Evolutionary conservation across 1,140 invertebrate genomes (phyloP), one percentile per base, ranked within the genome.

Genomic region (Maconellicoccus hirsutus): DNA sequence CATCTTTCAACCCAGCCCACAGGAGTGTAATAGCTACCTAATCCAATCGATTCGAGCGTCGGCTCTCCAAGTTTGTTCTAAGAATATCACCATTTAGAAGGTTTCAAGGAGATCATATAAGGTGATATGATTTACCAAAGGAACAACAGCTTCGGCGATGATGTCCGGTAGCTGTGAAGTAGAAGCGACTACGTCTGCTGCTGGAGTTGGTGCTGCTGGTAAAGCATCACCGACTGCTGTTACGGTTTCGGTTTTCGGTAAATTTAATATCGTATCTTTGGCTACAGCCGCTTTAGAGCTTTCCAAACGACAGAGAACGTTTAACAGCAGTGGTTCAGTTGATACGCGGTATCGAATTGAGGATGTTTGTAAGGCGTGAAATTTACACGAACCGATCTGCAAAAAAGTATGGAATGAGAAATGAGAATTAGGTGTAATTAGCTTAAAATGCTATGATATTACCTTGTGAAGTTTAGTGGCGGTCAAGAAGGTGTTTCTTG

Each of bases 1-100:
- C 81, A 82, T 61, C 86, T 83, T 78, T 97, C 91, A 0, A 94
- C 79, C 0, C 93, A 77, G 2, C 94, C 94, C 12, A 87, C 78
- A 0, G 94, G 94, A 21, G 79, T 80, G 82, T 84, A 91, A 19
- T 52, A 52, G 8, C 87, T 85, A 19, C 87, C 92, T 7, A 98
- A 80, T 7, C 93, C 94, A 59, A 94, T 75, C 72, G 88, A 91
- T 1, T 84, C 80, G 75, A 96, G 86, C 0, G 89, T 85, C 3
- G 89, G 85, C 79, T 95, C 93, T 16, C 86, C 90, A 26, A 74
- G 70, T 42, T 70, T 1, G 71, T 75, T 70, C 73, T 75, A 52
- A 52, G n/a, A 52, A 52, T 16, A 16, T 16, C 42, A 16, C 42
- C n/a, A 16, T 52, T 19, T 16, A 52, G 6, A 52, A 4, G 6